Conservation (phyloP, 1,140 invertebrate genomes). For the Zaprionus africanus region DNA sequence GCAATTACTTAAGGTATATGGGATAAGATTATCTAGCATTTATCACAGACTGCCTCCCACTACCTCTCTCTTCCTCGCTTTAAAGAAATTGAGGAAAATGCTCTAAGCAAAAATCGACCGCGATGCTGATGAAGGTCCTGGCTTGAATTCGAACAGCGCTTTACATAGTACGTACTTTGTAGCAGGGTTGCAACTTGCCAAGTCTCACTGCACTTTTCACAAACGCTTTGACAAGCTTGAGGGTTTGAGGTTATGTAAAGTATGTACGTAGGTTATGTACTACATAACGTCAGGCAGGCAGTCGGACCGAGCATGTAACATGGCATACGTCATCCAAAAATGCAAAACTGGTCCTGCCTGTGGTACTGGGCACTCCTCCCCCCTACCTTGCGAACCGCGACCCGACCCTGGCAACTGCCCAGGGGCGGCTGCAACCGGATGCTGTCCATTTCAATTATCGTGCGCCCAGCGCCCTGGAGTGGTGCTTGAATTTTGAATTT, state of each 20-base stretch:
- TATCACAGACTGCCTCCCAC: no score
- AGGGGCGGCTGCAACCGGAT: conserved; percentile 67
- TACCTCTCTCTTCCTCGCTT: not conserved
- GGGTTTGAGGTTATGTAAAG: conserved; percentile 25
- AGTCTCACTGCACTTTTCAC: conserved; percentile 19
- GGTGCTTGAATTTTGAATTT: conserved; percentile 80
- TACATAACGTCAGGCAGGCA: conserved; percentile 17
- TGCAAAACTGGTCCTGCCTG: conserved; percentile 20
- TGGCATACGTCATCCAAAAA: conserved; percentile 33
- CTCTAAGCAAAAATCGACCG: conserved; percentile 8
- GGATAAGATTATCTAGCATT: no score
- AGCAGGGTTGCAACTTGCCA: conserved; percentile 38
- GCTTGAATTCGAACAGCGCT: not conserved
- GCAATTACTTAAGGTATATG: no score
- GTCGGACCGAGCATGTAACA: conserved; percentile 27
- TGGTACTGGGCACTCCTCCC: not conserved
- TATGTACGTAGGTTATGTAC: conserved; percentile 10
- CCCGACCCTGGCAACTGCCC: not conserved
- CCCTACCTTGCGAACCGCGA: not conserved
- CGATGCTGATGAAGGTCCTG: conserved; percentile 5
- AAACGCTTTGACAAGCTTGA: not conserved
- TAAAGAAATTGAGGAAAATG: not conserved
- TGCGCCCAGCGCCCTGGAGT: conserved; percentile 62
- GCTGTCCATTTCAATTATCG: conserved; percentile 81
- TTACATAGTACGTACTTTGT: not conserved